phyloP scores from a whole-genome alignment of 1,140 invertebrate genomes.

The Panagrolaimus sp. region DNA sequence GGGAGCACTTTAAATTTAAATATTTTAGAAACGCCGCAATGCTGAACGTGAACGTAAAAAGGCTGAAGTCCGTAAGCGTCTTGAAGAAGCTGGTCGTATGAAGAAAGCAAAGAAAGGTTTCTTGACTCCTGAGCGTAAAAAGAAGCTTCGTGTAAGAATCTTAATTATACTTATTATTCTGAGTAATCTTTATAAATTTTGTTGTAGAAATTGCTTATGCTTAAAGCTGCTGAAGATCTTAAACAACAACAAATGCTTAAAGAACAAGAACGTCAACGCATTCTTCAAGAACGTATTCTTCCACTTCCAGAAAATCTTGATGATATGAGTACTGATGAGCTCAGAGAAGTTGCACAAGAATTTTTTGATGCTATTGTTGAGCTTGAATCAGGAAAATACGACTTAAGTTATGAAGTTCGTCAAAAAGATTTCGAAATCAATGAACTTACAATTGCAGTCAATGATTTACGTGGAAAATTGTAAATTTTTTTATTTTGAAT shows the following conservation, averaged over 20 bases:
- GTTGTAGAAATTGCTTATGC: slow-evolving; percentile 81
- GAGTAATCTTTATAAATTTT: no score
- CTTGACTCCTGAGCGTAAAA: slow-evolving; percentile 46
- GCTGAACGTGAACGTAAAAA: slow-evolving; percentile 43
- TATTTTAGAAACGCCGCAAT: slow-evolving; percentile 30
- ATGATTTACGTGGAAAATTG: slow-evolving; percentile 98
- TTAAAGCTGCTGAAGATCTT: slow-evolving; percentile 97
- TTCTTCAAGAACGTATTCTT: slow-evolving; percentile 80
- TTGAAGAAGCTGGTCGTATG: slow-evolving; percentile 41
- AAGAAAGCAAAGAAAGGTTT: slow-evolving; percentile 50
- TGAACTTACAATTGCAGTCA: slow-evolving; percentile 97
- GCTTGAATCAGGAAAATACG: slow-evolving; percentile 93
- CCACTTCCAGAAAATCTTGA: slow-evolving; percentile 38
- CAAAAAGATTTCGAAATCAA: slow-evolving; percentile 93
- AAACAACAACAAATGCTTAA: slow-evolving; percentile 98
- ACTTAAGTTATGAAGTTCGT: slow-evolving; percentile 88
- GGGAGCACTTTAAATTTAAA: neutral
- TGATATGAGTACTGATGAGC: slow-evolving; percentile 71
- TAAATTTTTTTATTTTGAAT: slow-evolving; percentile 60
- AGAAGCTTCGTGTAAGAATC: slow-evolving; percentile 63
- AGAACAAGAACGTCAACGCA: slow-evolving; percentile 88
- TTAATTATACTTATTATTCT: no score
- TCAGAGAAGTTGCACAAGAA: slow-evolving; percentile 85
- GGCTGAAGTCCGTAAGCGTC: slow-evolving; percentile 45
- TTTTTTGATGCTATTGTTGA: slow-evolving; percentile 80